Percentiles rank a stretch among this genome's conserved stretches.
Conservation (phyloP, 2,113 vertebrate species). For the Gallinago jamesoni region DNA sequence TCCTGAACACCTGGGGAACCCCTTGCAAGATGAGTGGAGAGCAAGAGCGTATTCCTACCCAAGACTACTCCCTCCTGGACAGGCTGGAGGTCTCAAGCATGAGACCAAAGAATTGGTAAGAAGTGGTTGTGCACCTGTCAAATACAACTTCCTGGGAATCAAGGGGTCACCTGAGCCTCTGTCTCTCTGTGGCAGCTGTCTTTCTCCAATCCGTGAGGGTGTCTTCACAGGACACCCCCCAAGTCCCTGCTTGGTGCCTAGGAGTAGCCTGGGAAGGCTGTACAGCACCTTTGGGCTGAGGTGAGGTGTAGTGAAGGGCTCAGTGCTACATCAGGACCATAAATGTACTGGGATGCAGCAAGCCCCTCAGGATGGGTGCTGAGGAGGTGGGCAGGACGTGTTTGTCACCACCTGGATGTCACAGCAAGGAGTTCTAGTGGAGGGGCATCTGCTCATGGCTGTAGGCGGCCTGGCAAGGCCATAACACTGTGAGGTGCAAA, state of each 20-base stretch:
- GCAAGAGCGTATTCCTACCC: fast-evolving
- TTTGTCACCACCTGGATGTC: not conserved
- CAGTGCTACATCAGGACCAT: fast-evolving
- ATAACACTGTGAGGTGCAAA: not conserved
- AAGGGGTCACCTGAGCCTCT: fast-evolving
- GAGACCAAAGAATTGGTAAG: fast-evolving
- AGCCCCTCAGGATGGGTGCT: not conserved
- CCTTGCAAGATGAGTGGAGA: no score
- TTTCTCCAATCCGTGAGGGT: no score
- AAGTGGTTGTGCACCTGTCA: no score
- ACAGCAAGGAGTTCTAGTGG: fast-evolving
- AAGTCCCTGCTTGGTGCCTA: not conserved
- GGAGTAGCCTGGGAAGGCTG: not conserved
- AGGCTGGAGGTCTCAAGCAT: not conserved
- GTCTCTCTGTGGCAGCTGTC: not conserved
- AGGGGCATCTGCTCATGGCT: not conserved
- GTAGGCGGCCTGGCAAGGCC: not conserved
- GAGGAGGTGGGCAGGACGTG: fast-evolving
- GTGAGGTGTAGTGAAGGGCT: fast-evolving
- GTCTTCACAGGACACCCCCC: not conserved
- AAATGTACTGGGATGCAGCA: fast-evolving
- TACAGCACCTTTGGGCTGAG: not conserved
- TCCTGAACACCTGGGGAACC: not conserved
- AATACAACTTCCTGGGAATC: not conserved
- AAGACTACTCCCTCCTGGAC: not conserved